These are phyloP conservation scores for Cryptophagus acutangulus DNA, from an alignment of 2,888 invertebrate genomes.

Conservation along the genomic window DNA sequence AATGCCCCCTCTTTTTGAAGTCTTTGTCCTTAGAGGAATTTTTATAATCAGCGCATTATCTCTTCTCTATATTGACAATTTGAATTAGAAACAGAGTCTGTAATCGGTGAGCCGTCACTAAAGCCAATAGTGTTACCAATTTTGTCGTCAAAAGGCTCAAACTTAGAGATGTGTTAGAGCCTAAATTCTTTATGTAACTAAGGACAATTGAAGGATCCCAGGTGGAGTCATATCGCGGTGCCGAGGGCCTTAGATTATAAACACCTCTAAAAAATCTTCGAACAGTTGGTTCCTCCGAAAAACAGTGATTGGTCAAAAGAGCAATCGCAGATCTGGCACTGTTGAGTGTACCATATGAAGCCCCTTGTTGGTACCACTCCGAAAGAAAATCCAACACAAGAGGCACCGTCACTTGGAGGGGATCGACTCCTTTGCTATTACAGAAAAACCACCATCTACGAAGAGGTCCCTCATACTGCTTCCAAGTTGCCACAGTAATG, in stretches of 20 bases:
- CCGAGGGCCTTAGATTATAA: not conserved
- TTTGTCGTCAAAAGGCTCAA: conserved; percentile 20
- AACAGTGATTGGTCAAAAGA: conserved; percentile 15
- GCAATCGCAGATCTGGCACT: conserved; percentile 26
- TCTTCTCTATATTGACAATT: conserved; percentile 7
- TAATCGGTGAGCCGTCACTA: conserved; percentile 24
- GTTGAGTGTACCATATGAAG: conserved; percentile 25
- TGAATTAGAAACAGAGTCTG: conserved; percentile 22
- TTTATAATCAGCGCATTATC: conserved; percentile 11
- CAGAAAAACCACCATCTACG: conserved; percentile 8
- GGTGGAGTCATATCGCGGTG: conserved; percentile 1
- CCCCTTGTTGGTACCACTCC: not conserved
- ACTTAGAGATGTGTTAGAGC: not conserved
- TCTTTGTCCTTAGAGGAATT: not conserved
- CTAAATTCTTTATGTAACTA: not conserved
- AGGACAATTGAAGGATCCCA: conserved; percentile 7
- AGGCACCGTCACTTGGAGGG: conserved; percentile 1
- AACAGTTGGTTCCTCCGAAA: conserved; percentile 17
- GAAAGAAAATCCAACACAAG: conserved; percentile 12
- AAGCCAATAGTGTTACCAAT: conserved; percentile 22
- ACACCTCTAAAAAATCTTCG: conserved; percentile 23
- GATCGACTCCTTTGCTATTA: conserved; percentile 3
- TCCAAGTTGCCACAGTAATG: conserved; percentile 2
- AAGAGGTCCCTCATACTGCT: conserved; percentile 7
- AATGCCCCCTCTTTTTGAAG: not conserved